phyloP scores from a whole-genome alignment of 2,797 vertebrate genomes.

The Poliocrania exsul region DNA sequence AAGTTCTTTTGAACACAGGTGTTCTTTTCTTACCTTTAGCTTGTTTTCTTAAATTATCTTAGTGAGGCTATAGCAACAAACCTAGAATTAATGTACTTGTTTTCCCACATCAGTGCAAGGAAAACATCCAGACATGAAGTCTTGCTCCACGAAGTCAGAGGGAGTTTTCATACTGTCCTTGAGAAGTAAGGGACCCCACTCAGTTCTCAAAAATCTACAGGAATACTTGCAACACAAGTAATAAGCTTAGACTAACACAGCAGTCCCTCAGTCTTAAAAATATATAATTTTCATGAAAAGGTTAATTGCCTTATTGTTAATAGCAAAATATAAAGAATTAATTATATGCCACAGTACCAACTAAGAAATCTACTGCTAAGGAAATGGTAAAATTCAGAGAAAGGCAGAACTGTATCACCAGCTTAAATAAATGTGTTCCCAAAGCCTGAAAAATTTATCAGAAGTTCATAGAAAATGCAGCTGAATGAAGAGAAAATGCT shows the following conservation, averaged over 20 bases:
- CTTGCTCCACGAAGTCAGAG: neutral
- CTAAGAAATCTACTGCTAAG: neutral
- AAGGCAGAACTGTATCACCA: neutral
- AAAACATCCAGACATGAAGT: neutral
- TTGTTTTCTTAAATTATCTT: neutral
- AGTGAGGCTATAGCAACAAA: neutral
- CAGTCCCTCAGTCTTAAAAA: neutral
- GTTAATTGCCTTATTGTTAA: neutral
- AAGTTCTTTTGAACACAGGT: neutral
- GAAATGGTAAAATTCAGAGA: neutral
- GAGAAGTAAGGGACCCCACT: neutral
- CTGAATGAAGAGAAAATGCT: neutral
- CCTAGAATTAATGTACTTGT: neutral
- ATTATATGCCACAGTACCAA: neutral
- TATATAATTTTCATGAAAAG: neutral
- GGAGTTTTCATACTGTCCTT: neutral
- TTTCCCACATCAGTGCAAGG: neutral
- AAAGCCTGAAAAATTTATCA: neutral
- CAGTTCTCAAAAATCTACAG: neutral
- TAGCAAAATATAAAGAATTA: neutral
- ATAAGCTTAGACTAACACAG: neutral
- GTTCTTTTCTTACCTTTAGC: neutral
- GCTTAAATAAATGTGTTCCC: neutral
- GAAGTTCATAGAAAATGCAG: neutral
- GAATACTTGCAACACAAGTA: neutral